Evolutionary conservation across 2,113 vertebrate species (phyloP).

Genomic region (Bagarius yarrelli): DNA sequence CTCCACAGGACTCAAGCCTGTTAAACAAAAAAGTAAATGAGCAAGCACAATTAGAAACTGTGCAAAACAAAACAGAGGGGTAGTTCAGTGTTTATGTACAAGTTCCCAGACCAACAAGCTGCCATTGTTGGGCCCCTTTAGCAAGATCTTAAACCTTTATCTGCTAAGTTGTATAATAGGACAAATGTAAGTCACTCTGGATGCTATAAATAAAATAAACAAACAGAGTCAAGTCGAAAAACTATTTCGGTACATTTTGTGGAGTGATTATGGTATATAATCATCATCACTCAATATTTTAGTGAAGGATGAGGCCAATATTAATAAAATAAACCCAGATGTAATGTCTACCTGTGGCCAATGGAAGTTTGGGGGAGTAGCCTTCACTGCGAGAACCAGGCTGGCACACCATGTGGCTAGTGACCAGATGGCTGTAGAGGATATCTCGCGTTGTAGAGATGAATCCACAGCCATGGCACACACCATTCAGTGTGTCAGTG

Average conservation of each 20-base stretch:
- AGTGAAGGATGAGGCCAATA: background rate
- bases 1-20: conserved; percentile 77
- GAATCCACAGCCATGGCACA: conserved; percentile 95
- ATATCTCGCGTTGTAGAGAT: conserved; percentile 94
- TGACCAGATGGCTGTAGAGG: conserved; percentile 95
- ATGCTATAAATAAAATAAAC: too few species aligned
- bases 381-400: conserved; percentile 88
- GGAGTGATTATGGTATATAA: background rate
- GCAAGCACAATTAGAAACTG: background rate
- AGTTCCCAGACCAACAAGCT: too few species aligned
- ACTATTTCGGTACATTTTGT: too few species aligned
- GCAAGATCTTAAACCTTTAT: too few species aligned
- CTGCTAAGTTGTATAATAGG: too few species aligned
- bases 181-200: too few species aligned
- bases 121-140: too few species aligned
- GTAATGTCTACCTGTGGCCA: conserved; percentile 71
- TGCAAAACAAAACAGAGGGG: background rate
- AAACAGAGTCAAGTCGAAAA: background rate
- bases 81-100: too few species aligned
- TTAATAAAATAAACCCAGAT: background rate
- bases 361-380: conserved; percentile 75
- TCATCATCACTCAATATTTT: background rate
- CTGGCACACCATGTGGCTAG: conserved; percentile 96
- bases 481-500: conserved; percentile 89
- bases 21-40: background rate